These are phyloP conservation scores for Charaxes varanes DNA, from an alignment of 1,140 invertebrate species.

Conservation along the genomic window DNA sequence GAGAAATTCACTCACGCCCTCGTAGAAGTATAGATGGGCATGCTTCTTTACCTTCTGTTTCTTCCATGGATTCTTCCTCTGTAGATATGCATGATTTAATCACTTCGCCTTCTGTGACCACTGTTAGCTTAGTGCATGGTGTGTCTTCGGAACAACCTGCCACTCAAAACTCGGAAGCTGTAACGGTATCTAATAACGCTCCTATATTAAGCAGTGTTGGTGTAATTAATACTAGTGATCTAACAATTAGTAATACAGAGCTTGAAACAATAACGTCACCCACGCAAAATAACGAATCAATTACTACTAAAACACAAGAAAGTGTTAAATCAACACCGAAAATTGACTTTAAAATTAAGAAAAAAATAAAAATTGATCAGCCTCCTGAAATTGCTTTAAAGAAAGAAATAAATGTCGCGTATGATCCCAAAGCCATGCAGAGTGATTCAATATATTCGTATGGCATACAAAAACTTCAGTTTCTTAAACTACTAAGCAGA, in stretches of 20 bases:
- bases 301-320: slow-evolving; percentile 23
- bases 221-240: slow-evolving; percentile 31
- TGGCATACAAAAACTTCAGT: slow-evolving; percentile 57
- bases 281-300: slow-evolving; percentile 11
- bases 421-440: slow-evolving; percentile 62
- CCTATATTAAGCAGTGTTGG: slow-evolving; percentile 40
- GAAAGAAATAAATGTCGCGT: slow-evolving; percentile 42
- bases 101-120: slow-evolving; percentile 55
- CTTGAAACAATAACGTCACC: slow-evolving; percentile 12
- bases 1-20: slow-evolving; percentile 68
- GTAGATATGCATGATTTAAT: slow-evolving; percentile 67
- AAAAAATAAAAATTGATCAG: slow-evolving; percentile 19
- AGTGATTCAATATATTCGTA: slow-evolving; percentile 61
- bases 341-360: slow-evolving; percentile 14
- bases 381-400: slow-evolving; percentile 19
- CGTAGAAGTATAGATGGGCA: slow-evolving; percentile 80
- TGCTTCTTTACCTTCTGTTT: slow-evolving; percentile 69
- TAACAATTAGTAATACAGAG: slow-evolving; percentile 29
- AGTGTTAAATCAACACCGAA: slow-evolving; percentile 11
- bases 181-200: slow-evolving; percentile 37
- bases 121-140: slow-evolving; percentile 69
- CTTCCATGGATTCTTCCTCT: slow-evolving; percentile 60
- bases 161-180: slow-evolving; percentile 26
- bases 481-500: slow-evolving; percentile 49
- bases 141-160: slow-evolving; percentile 34